These are phyloP conservation scores for Arrhopalites spinosus DNA, from an alignment of 2,888 invertebrate species.

Conservation along the genomic window DNA sequence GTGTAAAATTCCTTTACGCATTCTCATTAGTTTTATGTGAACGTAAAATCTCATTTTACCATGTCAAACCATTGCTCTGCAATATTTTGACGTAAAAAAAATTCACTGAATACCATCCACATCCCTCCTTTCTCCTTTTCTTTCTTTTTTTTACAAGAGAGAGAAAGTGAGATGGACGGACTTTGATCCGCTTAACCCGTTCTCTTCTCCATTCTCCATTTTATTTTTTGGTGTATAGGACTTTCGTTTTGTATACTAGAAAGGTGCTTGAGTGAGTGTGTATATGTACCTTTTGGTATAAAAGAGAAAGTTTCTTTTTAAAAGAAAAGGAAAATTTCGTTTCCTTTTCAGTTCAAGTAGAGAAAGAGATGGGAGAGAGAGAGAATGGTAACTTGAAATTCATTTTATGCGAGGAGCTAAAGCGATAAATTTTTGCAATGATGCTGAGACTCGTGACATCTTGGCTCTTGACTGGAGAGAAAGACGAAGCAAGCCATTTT, in stretches of 20 bases:
- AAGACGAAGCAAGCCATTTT: constrained; percentile 1
- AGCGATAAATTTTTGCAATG: constrained; percentile 38
- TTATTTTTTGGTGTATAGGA: no score
- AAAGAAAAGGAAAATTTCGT: no score
- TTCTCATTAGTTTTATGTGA: constrained; percentile 1
- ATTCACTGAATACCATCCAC: no score
- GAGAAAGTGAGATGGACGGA: background rate
- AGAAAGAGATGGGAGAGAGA: background rate
- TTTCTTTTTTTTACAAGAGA: background rate
- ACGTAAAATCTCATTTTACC: background rate
- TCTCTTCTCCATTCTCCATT: no score
- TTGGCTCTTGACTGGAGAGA: constrained; percentile 14
- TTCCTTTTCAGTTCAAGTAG: no score
- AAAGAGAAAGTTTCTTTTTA: background rate
- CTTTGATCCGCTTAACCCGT: background rate
- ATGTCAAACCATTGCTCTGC: no score
- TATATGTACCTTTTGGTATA: background rate
- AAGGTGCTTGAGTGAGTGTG: background rate
- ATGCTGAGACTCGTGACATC: constrained; percentile 33
- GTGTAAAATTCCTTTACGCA: constrained; percentile 12
- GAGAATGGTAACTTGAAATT: constrained; percentile 23
- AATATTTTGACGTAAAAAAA: no score
- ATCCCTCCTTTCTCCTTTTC: background rate
- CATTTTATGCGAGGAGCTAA: constrained; percentile 32
- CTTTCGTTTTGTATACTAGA: no score